Percentiles rank a stretch among this genome's conserved stretches.
Conservation (phyloP, 2,797 vertebrate genomes). For the Artibeus jamaicensis region DNA sequence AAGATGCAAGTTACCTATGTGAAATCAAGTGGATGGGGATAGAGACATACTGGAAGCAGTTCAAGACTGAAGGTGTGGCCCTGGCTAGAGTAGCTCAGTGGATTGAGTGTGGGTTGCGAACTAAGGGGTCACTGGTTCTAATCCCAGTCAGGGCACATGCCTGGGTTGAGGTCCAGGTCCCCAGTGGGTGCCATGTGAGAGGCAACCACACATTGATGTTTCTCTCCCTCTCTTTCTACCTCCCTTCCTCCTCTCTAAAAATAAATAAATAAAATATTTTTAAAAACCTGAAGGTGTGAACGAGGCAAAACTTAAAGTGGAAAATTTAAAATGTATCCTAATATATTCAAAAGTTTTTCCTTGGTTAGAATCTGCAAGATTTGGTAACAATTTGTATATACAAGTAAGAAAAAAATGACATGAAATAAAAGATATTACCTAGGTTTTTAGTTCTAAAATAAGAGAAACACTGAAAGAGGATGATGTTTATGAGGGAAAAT, state of each 20-base stretch:
- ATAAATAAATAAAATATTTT: too few species aligned
- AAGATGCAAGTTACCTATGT: not conserved
- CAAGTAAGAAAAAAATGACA: not conserved
- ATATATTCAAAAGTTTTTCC: not conserved
- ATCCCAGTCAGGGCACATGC: too few species aligned
- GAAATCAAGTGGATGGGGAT: not conserved
- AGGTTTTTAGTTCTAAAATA: not conserved
- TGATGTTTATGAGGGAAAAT: not conserved
- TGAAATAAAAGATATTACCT: not conserved
- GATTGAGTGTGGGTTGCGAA: too few species aligned
- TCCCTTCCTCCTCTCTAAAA: too few species aligned
- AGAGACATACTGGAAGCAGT: not conserved
- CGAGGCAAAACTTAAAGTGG: not conserved
- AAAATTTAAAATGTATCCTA: not conserved
- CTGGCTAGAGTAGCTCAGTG: too few species aligned
- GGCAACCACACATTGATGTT: too few species aligned
- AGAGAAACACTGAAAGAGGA: not conserved
- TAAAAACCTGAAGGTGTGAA: not conserved
- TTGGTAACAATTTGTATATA: not conserved
- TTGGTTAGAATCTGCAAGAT: not conserved
- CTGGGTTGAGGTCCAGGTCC: too few species aligned
- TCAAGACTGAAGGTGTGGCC: not conserved
- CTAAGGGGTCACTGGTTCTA: too few species aligned
- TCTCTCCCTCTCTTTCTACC: too few species aligned
- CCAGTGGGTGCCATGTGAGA: too few species aligned